Evolutionary conservation across 2,797 vertebrate genomes (phyloP), one percentile per base, ranked within the genome.

Genomic region (Acridotheres tristis): DNA sequence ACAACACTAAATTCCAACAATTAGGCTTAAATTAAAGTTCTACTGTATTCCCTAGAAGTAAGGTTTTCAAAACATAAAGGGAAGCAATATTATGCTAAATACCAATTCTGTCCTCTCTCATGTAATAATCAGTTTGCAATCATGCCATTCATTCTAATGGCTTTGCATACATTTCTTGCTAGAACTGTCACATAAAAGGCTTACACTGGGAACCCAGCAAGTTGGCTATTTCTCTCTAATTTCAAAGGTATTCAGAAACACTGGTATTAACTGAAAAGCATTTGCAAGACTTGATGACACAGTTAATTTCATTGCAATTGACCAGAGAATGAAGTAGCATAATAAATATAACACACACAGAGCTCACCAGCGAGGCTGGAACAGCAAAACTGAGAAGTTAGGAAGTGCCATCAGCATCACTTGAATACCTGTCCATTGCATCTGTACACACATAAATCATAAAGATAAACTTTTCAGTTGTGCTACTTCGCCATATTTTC

Each of bases 111-210:
- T 85, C 89, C 82, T 58, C 78, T 88, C 79, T 92, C 62, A 29
- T 51, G 85, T 73, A 92, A 84, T 81, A 78, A 89, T 78, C 92
- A 88, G 75, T 95, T 93, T 92, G 85, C 59, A 94, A 75, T 93
- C 82, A 81, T 32, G 76, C 79, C 87, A 89, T 80, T 95, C 90
- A 91, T 80, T 92, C 58, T 78, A 84, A 91, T 75, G 82, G 58
- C 54, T 91, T 81, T 88, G 79, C 76, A 84, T 78, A 82, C 18
- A 59, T 75, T 78, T 93, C 75, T 89, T 65, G 79, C 73, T 80
- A 89, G 69, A 75, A 53, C 67, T 76, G 66, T 75, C 65, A 89
- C 69, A 73, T 81, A 30, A 92, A 94, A 94, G 85, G 66, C 36
- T 78, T 77, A 53, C 48, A 45, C 1, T 72, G 58, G 72, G 73